These are phyloP conservation scores for Anseranas semipalmata DNA, from an alignment of 2,113 vertebrate genomes.

Conservation along the genomic window DNA sequence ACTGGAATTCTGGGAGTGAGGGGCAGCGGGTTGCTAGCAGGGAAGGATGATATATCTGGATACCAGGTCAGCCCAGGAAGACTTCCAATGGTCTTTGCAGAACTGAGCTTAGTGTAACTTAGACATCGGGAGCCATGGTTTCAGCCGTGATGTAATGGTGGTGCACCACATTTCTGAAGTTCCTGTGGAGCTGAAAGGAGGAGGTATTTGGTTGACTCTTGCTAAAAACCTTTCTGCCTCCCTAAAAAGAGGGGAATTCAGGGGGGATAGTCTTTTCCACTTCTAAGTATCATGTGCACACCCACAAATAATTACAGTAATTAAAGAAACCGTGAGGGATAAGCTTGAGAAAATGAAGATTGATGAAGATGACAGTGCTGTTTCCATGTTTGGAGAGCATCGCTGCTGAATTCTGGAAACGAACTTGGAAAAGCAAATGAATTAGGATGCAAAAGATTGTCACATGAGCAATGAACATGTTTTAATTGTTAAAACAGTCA, in stretches of 20 bases:
- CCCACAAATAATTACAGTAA: not conserved
- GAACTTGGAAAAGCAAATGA: not conserved
- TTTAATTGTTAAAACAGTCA: not conserved
- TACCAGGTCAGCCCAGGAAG: not conserved
- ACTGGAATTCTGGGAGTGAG: not conserved
- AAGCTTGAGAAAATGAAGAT: not conserved
- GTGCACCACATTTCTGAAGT: not conserved
- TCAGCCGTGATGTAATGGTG: not conserved
- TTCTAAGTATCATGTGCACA: not conserved
- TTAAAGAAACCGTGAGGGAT: not conserved
- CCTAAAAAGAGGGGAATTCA: not conserved
- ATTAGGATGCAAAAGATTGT: not conserved
- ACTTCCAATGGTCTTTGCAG: not conserved
- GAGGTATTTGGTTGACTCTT: not conserved
- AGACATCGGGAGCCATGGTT: not conserved
- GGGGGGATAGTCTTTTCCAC: not conserved
- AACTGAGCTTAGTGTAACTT: not conserved
- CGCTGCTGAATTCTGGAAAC: not conserved
- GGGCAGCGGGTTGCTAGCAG: not conserved
- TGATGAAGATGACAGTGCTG: not conserved
- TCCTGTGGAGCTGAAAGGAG: not conserved
- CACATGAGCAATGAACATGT: not conserved
- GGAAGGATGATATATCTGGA: not conserved
- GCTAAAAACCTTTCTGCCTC: not conserved
- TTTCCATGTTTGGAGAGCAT: not conserved